A percentile compares a stretch with the other conserved stretches of the same genome.
These are phyloP conservation scores for Chouioia cunea DNA, from an alignment of 2,888 invertebrate genomes.

Conservation along the genomic window DNA sequence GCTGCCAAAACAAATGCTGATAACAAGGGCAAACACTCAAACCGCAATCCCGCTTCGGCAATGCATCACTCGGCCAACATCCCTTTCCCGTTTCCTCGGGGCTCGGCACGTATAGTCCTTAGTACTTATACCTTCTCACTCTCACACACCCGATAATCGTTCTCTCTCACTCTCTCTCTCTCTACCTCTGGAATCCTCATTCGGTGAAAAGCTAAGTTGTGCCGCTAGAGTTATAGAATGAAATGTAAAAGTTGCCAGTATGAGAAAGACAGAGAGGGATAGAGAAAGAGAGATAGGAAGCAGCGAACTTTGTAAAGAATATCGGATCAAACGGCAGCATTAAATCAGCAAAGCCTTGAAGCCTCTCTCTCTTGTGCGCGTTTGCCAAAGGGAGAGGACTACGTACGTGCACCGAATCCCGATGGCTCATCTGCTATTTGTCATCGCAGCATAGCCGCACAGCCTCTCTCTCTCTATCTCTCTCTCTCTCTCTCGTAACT, in stretches of 20 bases:
- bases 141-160: too few species aligned
- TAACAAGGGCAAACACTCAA: too few species aligned
- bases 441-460: slow-evolving; percentile 52
- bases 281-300: slow-evolving; percentile 44
- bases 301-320: slow-evolving; percentile 61
- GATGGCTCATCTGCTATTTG: slow-evolving; percentile 61
- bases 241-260: slow-evolving; percentile 42
- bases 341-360: slow-evolving; percentile 58
- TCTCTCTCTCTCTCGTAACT: slow-evolving; percentile 49
- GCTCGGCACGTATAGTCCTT: too few species aligned
- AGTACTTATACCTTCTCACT: too few species aligned
- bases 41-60: too few species aligned
- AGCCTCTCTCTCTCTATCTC: not conserved
- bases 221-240: slow-evolving; percentile 15
- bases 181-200: too few species aligned
- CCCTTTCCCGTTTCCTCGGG: too few species aligned
- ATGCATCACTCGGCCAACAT: too few species aligned
- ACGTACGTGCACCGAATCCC: slow-evolving; percentile 60
- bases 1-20: too few species aligned
- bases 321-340: slow-evolving; percentile 61
- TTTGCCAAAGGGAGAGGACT: slow-evolving; percentile 49
- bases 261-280: too few species aligned
- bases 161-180: too few species aligned
- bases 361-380: slow-evolving; percentile 48
- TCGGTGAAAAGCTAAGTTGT: too few species aligned